A percentile compares a stretch with the other conserved stretches of the same genome.
Evolutionary conservation across 2,888 invertebrate genomes (phyloP).

Genomic region (Thereva unica): DNA sequence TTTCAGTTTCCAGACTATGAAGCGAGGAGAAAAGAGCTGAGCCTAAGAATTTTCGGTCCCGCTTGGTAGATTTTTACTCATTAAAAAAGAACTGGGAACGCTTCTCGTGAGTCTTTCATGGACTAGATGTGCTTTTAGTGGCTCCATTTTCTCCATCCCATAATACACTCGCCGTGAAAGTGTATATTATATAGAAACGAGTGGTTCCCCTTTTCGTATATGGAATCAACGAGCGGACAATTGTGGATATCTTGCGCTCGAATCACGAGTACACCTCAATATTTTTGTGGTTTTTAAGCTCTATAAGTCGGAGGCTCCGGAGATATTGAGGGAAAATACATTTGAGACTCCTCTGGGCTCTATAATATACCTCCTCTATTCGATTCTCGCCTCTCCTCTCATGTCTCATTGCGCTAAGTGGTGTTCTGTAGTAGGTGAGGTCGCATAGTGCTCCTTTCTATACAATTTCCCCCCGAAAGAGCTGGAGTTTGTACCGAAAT

Average conservation of each 20-base stretch:
- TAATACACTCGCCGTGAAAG: no score
- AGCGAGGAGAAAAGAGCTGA: no score
- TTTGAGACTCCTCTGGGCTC: constrained; percentile 29
- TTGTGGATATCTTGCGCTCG: constrained; percentile 20
- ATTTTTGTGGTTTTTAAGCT: constrained; percentile 29
- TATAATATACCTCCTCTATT: constrained; percentile 11
- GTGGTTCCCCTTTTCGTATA: constrained; percentile 18
- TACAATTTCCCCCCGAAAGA: constrained; percentile 6
- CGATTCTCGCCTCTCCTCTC: constrained; percentile 4
- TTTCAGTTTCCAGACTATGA: no score
- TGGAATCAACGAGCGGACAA: constrained; percentile 12
- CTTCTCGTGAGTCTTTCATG: no score
- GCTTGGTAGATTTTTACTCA: no score
- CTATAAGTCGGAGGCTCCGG: no score
- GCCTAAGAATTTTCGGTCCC: no score
- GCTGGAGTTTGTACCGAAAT: constrained; percentile 19
- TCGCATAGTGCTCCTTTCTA: constrained; percentile 7
- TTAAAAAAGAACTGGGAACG: no score
- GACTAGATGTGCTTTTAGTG: no score
- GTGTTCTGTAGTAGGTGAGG: neutral
- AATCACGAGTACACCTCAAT: constrained; percentile 19
- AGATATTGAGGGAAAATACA: constrained; percentile 1
- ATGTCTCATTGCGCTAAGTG: constrained; percentile 16
- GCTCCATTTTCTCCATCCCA: no score
- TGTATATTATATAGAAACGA: no score